phyloP scores from a whole-genome alignment of 2,113 vertebrate species.

The Casuarius casuarius region DNA sequence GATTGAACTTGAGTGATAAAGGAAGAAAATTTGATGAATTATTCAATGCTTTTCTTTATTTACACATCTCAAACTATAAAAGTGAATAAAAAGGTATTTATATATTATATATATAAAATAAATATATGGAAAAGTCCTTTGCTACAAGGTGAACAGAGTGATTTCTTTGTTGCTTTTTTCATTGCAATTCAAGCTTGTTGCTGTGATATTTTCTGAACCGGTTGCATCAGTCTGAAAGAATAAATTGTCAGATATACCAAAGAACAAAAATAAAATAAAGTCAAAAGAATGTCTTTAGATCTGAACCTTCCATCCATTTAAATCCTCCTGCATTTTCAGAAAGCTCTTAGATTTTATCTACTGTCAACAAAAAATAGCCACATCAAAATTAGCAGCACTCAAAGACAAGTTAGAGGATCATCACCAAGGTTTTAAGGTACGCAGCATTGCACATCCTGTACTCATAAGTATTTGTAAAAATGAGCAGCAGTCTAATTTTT shows the following conservation, averaged over 20 bases:
- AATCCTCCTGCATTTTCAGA: not conserved
- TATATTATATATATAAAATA: not conserved
- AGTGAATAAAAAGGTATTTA: not conserved
- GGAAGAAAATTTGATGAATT: constrained; percentile 21
- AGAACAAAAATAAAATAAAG: not conserved
- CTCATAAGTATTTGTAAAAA: not conserved
- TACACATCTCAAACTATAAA: too few species aligned
- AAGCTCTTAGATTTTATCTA: not conserved
- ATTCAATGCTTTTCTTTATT: not conserved
- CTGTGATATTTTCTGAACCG: not conserved
- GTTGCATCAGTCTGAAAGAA: not conserved
- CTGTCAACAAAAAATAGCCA: not conserved
- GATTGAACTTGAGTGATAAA: not conserved
- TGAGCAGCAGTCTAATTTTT: not conserved
- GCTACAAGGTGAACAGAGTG: not conserved
- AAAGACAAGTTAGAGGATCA: not conserved
- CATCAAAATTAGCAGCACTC: not conserved
- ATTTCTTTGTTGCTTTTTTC: not conserved
- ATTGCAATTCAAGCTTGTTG: not conserved
- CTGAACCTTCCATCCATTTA: not conserved
- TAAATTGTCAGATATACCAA: fast-evolving
- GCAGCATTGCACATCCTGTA: not conserved
- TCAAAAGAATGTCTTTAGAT: not conserved
- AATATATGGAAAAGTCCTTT: not conserved
- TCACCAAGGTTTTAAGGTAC: not conserved